These are phyloP conservation scores for Drosophila rhopaloa DNA, from an alignment of 1,140 invertebrate species.

Conservation along the genomic window DNA sequence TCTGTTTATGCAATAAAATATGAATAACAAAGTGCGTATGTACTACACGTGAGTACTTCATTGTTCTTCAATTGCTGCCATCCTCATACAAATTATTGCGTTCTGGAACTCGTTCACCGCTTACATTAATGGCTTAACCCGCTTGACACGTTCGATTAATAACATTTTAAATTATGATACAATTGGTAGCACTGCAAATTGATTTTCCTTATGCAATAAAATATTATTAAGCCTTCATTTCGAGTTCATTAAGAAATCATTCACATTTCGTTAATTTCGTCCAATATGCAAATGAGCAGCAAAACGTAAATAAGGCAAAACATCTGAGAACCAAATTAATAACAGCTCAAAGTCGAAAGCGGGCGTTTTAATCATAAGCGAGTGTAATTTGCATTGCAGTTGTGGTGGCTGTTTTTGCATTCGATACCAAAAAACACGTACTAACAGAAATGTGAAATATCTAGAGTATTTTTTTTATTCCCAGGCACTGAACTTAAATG, in stretches of 20 bases:
- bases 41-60: too few relatives aligned
- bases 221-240: conserved; percentile 40
- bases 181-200: conserved; percentile 43
- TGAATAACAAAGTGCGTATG: too few relatives aligned
- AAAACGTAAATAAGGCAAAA: conserved; percentile 20
- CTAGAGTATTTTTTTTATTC: conserved; percentile 44
- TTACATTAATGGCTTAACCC: conserved; percentile 30
- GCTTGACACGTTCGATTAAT: conserved; percentile 22
- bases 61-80: too few relatives aligned
- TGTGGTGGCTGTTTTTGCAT: conserved; percentile 8
- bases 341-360: conserved; percentile 37
- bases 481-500: conserved; percentile 21
- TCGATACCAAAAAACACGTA: conserved; percentile 51
- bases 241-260: conserved; percentile 57
- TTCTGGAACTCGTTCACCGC: conserved; percentile 12
- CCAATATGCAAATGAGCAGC: conserved; percentile 36
- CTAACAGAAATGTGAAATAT: conserved; percentile 24
- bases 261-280: conserved; percentile 52
- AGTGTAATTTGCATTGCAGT: conserved; percentile 42
- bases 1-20: not conserved
- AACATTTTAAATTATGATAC: conserved; percentile 37
- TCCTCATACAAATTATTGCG: conserved; percentile 11
- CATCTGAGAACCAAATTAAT: conserved; percentile 30
- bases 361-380: conserved; percentile 43
- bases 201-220: conserved; percentile 43